These are phyloP conservation scores for Drosophila diplacantha DNA, from an alignment of 2,888 invertebrate genomes.

Conservation along the genomic window DNA sequence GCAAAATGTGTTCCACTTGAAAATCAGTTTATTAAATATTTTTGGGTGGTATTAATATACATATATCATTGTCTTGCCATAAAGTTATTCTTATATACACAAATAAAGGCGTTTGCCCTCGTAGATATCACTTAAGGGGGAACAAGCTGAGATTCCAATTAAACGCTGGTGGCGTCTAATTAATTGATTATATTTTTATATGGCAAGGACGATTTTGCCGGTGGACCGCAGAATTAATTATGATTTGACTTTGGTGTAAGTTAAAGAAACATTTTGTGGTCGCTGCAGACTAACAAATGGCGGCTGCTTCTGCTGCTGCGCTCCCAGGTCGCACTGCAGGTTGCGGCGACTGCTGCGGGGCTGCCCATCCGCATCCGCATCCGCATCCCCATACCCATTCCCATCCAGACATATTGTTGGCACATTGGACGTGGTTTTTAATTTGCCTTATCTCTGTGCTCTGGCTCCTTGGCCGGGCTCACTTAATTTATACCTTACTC, in stretches of 20 bases:
- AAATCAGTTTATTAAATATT: neutral
- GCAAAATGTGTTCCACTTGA: neutral
- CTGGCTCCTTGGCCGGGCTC: slow-evolving; percentile 23
- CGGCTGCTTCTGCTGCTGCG: slow-evolving; percentile 17
- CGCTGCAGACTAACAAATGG: slow-evolving; percentile 51
- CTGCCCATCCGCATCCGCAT: neutral
- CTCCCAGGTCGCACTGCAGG: slow-evolving; percentile 22
- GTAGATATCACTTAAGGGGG: neutral
- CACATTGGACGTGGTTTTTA: slow-evolving; percentile 52
- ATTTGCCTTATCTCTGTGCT: slow-evolving; percentile 49
- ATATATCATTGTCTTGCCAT: neutral
- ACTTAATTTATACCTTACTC: slow-evolving; percentile 47
- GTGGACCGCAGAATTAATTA: slow-evolving; percentile 48
- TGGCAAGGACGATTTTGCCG: slow-evolving; percentile 14
- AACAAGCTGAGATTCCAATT: slow-evolving; percentile 14
- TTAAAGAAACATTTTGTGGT: slow-evolving; percentile 41
- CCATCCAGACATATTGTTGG: slow-evolving; percentile 42
- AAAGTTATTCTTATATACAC: neutral
- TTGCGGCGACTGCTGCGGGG: slow-evolving; percentile 1
- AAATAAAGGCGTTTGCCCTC: neutral
- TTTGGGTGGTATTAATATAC: too few relatives aligned
- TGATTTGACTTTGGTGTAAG: slow-evolving; percentile 50
- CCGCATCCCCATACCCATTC: neutral
- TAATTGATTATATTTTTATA: slow-evolving; percentile 38
- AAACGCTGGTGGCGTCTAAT: slow-evolving; percentile 28